Evolutionary conservation across 2,113 vertebrate genomes (phyloP), one percentile per base, ranked within the genome.

Genomic region (Nerophis lumbriciformis): DNA sequence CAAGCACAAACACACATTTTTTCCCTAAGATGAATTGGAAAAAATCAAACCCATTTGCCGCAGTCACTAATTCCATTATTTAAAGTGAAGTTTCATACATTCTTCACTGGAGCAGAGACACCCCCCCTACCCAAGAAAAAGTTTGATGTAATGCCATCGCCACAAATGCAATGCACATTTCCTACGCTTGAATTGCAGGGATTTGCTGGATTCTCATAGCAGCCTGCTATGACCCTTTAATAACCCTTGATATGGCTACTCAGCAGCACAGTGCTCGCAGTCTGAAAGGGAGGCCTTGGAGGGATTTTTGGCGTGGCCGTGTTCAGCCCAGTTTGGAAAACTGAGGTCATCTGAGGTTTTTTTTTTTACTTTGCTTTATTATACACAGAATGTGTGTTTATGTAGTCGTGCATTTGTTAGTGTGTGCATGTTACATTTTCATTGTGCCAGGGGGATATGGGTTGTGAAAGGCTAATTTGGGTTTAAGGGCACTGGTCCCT

Each of bases 391-490:
- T 44, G 44, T 61, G 44, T 61, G 36, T 72, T 63, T 52, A 65
- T 56, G 58, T 60, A 65, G 16, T 48, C 47, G 52, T 79, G 60
- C 72, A 15, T 71, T 53, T 69, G 69, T 28, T 36, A 65, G 66
- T 53, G 55, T 81, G 69, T 51, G 65, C 36, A 51, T 75, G 72
- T 63, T 71, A 66, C 68, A 71, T 68, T 79, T 83, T 80, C 71
- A 79, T 73, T 76, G 79, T 77, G 84, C 80, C 72, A 67, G 59
- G 53, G 80, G 84, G 79, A 81, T 77, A 77, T 83, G 79, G 78
- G 77, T 83, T 85, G 79, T 73, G 63, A 84, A 84, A 88, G 81
- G 84, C 75, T 85, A 86, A 85, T 88, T 82, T 85, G 70, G 70
- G 77, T 85, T 86, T 85, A 80, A 84, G 81, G 84, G 83, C 71